Evolutionary conservation across 1,140 invertebrate genomes (phyloP), one percentile per base, ranked within the genome.

Genomic region (Bombus pyrosoma): DNA sequence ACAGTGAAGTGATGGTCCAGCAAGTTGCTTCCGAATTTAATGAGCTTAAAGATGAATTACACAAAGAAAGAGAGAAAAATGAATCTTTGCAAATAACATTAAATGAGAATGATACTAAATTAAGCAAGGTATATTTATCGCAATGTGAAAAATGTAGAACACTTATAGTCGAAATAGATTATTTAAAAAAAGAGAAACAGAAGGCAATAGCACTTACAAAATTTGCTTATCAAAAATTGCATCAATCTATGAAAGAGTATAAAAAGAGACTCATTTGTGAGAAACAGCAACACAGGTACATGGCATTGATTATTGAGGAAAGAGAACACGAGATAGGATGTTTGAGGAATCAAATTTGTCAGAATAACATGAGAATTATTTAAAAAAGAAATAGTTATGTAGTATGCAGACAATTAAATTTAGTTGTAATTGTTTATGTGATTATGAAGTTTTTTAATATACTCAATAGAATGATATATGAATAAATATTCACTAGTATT

Each of bases 11-110:
- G 37, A 91, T 92, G 77, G 90, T 83, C 1, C 74, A 86, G 37
- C 88, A 93, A 89, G 89, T 88, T 57, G 85, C 91, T 28, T 74
- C 76, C 41, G 92, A 93, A 86, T 91, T 92, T 39, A 84, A 91
- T 81, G 53, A 86, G n/a, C 69, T 93, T 22, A 85, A 87, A 74
- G 85, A 87, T 28, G 81, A 92, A 83, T 64, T 93, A 41, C 83
- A 81, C n/a, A 64, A 66, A 47, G 87, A 90, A 77, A 91, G 89
- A 84, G 77, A 90, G 81, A 89, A 41, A 2, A 91, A 89, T 66
- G 75, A 83, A 74, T 89, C 85, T n/a, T 64, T 92, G 59, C 80
- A 78, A 88, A 64, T 86, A 68, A 75, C 75, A 12, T 43, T 91
- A 41, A 64, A 83, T 32, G 82, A 62, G 66, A 41, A 62, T 53